These are phyloP conservation scores for Heptranchias perlo DNA, from an alignment of 2,113 vertebrate genomes.

Conservation along the genomic window DNA sequence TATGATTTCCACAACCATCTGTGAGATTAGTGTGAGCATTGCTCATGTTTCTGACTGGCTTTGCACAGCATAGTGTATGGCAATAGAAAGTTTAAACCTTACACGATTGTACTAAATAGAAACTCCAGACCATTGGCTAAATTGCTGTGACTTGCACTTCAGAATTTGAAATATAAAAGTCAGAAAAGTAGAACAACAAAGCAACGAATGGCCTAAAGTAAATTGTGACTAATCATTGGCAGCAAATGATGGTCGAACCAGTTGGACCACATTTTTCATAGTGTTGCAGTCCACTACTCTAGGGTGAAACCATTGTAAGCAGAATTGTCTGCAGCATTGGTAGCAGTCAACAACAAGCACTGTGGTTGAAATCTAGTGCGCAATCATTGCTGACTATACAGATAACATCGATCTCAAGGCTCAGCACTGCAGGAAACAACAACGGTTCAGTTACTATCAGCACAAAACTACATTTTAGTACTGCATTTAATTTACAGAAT, in stretches of 20 bases:
- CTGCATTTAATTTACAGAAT: not conserved
- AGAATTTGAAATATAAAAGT: not conserved
- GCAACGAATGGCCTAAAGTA: not conserved
- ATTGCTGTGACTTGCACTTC: not conserved
- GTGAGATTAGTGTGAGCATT: not conserved
- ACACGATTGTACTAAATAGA: not conserved
- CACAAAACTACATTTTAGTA: not conserved
- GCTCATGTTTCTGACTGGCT: not conserved
- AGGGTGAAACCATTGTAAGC: not conserved
- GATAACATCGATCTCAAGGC: not conserved
- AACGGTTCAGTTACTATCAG: not conserved
- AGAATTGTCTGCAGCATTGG: not conserved
- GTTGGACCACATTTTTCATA: constrained; percentile 16
- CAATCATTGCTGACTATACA: not conserved
- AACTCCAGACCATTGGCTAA: not conserved
- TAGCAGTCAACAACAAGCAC: not conserved
- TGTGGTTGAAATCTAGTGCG: not conserved
- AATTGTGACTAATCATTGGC: not conserved
- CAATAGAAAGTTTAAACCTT: not conserved
- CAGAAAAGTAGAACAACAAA: not conserved
- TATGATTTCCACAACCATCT: not conserved
- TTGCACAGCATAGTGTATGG: not conserved
- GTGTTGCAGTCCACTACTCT: not conserved
- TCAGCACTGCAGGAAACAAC: not conserved
- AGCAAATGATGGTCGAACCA: not conserved